Evolutionary conservation across 2,113 vertebrate genomes (phyloP).

Genomic region (Scytalopus superciliaris): DNA sequence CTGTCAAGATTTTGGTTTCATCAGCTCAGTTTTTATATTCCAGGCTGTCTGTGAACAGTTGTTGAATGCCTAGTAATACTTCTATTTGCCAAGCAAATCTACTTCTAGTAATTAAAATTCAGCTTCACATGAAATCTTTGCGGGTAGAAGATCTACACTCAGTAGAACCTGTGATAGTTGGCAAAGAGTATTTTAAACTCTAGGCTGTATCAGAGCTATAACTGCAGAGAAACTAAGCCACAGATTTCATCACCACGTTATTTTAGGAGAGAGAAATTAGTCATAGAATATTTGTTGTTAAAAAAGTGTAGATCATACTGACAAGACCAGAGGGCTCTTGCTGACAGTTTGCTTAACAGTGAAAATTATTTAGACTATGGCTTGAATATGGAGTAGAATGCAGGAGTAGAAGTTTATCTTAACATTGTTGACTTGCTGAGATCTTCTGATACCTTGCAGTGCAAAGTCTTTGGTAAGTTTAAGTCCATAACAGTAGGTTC

Average conservation of each 20-base stretch:
- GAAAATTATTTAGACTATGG: neutral
- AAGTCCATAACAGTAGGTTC: neutral
- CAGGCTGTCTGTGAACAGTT: neutral
- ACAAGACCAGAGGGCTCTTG: neutral
- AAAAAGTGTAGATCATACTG: neutral
- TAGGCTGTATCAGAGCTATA: neutral
- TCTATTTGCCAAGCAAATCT: neutral
- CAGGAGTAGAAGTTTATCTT: neutral
- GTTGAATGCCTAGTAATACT: neutral
- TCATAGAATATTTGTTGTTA: neutral
- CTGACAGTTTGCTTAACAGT: neutral
- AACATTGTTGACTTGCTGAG: neutral
- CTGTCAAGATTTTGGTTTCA: neutral
- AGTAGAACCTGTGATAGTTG: neutral
- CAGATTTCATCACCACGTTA: neutral
- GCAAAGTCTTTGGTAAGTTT: neutral
- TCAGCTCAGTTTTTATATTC: neutral
- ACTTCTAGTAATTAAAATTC: conserved; percentile 18
- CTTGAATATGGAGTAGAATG: neutral
- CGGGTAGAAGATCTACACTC: neutral
- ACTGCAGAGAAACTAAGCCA: neutral
- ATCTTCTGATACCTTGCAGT: neutral
- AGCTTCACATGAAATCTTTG: neutral
- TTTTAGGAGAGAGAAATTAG: conserved; percentile 27
- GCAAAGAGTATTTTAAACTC: neutral